These are phyloP conservation scores for Megastigmus dorsalis DNA, from an alignment of 2,888 invertebrate genomes.

Conservation along the genomic window DNA sequence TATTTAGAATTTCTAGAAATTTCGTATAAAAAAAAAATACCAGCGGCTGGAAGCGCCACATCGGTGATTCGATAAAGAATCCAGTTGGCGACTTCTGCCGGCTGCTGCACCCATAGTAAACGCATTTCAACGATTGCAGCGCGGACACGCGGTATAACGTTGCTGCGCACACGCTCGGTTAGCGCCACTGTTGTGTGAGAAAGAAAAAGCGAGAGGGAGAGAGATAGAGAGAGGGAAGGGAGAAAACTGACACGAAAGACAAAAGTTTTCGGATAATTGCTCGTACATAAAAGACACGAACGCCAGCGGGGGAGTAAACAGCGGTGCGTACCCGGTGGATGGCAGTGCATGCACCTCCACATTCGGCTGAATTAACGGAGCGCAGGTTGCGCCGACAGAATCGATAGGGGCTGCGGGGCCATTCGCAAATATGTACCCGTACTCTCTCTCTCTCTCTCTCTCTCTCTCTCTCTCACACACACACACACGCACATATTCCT, in stretches of 20 bases:
- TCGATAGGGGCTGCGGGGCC: constrained; percentile 28
- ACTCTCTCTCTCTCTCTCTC: no score
- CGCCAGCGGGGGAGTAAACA: neutral
- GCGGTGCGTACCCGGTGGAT: no score
- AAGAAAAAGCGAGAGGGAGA: neutral
- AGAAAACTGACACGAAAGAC: neutral
- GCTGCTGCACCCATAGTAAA: neutral
- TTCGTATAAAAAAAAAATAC: no score
- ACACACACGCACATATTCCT: neutral
- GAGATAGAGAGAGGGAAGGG: neutral
- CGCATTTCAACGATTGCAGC: neutral
- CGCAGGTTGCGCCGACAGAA: constrained; percentile 32
- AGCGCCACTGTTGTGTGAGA: neutral
- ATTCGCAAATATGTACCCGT: neutral
- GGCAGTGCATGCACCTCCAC: neutral
- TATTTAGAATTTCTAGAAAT: no score
- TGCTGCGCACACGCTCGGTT: no score
- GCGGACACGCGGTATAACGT: neutral
- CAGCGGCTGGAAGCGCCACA: no score
- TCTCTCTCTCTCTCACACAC: no score
- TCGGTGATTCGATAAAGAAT: no score
- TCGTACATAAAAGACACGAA: constrained; percentile 7
- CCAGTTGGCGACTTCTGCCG: no score
- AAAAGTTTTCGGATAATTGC: constrained; percentile 45
- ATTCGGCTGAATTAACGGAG: constrained; percentile 33